Percentiles rank a stretch among this genome's conserved stretches.
phyloP scores from a whole-genome alignment of 2,113 vertebrate genomes.

The Perca flavescens region DNA sequence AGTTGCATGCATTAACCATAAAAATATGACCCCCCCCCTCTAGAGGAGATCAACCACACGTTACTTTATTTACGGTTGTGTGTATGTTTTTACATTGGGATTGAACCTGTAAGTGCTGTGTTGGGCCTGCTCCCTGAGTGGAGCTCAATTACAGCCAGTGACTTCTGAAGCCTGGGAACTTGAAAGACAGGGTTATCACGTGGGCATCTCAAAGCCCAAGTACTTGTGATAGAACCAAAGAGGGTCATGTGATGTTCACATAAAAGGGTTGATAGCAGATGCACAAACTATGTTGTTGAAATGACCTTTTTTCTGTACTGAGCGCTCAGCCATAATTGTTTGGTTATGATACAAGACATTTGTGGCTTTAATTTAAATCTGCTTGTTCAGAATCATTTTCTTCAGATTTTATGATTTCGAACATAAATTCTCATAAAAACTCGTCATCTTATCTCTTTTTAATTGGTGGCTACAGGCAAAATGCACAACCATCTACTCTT shows the following conservation, averaged over 20 bases:
- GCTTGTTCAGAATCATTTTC: constrained; percentile 9
- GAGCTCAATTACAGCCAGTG: constrained; percentile 65
- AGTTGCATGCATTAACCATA: neutral
- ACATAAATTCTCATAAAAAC: constrained; percentile 27
- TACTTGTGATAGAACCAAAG: constrained; percentile 40
- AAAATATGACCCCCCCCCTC: neutral
- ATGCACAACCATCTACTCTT: constrained; percentile 20
- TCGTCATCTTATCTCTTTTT: constrained; percentile 38
- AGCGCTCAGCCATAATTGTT: constrained; percentile 32
- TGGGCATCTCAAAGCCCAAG: constrained; percentile 69
- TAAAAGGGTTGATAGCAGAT: constrained; percentile 25
- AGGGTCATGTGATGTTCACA: constrained; percentile 56
- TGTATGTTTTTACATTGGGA: constrained; percentile 30
- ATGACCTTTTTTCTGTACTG: constrained; percentile 14
- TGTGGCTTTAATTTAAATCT: constrained; percentile 42
- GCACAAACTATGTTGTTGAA: constrained; percentile 8
- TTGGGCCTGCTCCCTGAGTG: constrained; percentile 25
- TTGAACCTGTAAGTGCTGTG: constrained; percentile 24
- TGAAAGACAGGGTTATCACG: constrained; percentile 74
- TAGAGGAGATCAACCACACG: constrained; percentile 14
- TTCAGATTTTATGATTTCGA: constrained; percentile 44
- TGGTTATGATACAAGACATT: constrained; percentile 24
- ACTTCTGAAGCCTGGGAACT: constrained; percentile 68
- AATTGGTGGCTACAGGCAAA: constrained; percentile 42
- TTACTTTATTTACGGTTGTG: neutral